Evolutionary conservation across 2,113 vertebrate species (phyloP), one percentile per base, ranked within the genome.

Genomic region (Felis chaus): DNA sequence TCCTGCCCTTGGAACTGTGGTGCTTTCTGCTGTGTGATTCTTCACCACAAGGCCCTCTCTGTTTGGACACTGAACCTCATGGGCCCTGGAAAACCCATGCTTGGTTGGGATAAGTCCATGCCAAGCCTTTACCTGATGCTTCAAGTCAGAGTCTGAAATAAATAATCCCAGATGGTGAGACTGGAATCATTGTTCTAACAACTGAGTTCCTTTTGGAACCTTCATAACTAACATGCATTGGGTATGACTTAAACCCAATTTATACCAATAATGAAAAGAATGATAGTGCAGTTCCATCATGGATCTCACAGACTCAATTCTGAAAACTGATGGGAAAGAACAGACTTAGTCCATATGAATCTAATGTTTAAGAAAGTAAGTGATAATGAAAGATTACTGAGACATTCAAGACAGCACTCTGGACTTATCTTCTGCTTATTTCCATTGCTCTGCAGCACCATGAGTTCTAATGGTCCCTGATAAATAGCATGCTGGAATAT

Each of bases 391-490:
- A 96, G 66, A 89, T 68, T 53, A 25, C 50, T 63, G 39, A 39
- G 68, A 86, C 25, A n/a, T 74, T 79, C 41, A 21, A 27, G 80
- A 63, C 31, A 61, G 80, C 13, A 1, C 55, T 45, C 63, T 57
- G 68, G 76, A 50, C 19, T 84, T 73, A 61, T 25, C 66, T 78
- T 89, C 63, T 63, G 33, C 74, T 90, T 94, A 15, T 45, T 73
- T 91, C 21, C 78, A 18, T 76, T 91, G 23, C 50, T 92, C 27
- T 53, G 25, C 19, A n/a, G 93, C 29, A 74, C 61, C 95, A 39
- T 23, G 79, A 90, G 55, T 95, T 96, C 91, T 95, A 97, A 81
- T 41, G 45, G 73, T 7, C 36, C 57, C 96, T 95, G 76, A 97
- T 74, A 95, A 95, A 92, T 23, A 41, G 83, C 83, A 69, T 1